phyloP scores from a whole-genome alignment of 1,140 invertebrate genomes.

The Elysia chlorotica region DNA sequence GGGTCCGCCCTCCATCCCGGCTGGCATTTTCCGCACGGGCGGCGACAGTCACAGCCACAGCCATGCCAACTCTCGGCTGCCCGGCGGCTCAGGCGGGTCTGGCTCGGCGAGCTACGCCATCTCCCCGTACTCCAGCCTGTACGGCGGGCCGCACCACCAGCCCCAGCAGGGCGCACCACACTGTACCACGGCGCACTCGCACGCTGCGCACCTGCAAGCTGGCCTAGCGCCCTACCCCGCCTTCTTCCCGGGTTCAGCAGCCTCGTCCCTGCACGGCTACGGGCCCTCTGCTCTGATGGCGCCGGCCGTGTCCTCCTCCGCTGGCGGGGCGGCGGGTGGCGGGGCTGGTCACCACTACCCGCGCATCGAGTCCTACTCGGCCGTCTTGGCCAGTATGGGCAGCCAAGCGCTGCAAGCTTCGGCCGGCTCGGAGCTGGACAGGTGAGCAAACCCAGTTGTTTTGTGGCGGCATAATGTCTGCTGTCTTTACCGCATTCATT shows the following conservation, averaged over 20 bases:
- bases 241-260: slow-evolving; percentile 21
- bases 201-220: too few relatives aligned
- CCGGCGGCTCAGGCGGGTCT: slow-evolving; percentile 20
- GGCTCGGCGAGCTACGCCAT: slow-evolving; percentile 13
- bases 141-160: slow-evolving; percentile 32
- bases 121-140: slow-evolving; percentile 38
- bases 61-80: slow-evolving; percentile 13
- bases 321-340: slow-evolving; percentile 23
- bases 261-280: slow-evolving; percentile 28
- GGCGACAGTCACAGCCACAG: slow-evolving; percentile 1
- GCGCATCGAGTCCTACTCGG: slow-evolving; percentile 54
- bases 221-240: slow-evolving; percentile 17
- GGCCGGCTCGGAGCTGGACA: too few relatives aligned
- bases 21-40: slow-evolving; percentile 26
- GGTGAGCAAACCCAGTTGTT: too few relatives aligned
- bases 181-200: too few relatives aligned
- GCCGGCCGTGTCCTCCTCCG: neutral
- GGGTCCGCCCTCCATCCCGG: slow-evolving; percentile 34
- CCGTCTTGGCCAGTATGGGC: slow-evolving; percentile 56
- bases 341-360: too few relatives aligned
- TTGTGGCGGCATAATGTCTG: too few relatives aligned
- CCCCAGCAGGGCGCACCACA: slow-evolving; percentile 20
- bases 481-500: too few relatives aligned
- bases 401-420: slow-evolving; percentile 50
- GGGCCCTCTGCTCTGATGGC: slow-evolving; percentile 11